Percentiles rank a stretch among this genome's conserved stretches.
These are phyloP conservation scores for Dolichoris vasculosae DNA, from an alignment of 1,140 invertebrate species.

Conservation along the genomic window DNA sequence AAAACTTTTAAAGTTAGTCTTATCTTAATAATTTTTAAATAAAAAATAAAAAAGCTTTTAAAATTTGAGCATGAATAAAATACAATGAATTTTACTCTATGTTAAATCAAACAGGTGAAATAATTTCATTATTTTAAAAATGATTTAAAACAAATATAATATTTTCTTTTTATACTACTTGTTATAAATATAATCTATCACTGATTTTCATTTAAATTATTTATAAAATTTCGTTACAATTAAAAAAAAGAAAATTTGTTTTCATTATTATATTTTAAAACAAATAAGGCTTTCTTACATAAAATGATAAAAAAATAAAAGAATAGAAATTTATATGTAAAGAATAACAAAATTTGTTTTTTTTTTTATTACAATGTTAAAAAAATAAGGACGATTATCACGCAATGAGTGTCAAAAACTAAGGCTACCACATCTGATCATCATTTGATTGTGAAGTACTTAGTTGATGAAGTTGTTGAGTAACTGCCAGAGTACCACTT, in stretches of 20 bases:
- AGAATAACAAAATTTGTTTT: conserved; percentile 38
- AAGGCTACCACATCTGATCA: conserved; percentile 71
- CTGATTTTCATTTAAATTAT: conserved; percentile 33
- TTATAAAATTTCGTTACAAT: conserved; percentile 38
- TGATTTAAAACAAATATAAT: conserved; percentile 38
- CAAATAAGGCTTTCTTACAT: conserved; percentile 39
- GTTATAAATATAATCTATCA: conserved; percentile 47
- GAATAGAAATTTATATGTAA: conserved; percentile 42
- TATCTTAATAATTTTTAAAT: conserved; percentile 12
- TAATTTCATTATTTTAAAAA: neutral
- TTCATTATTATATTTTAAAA: conserved; percentile 35
- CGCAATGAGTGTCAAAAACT: conserved; percentile 49
- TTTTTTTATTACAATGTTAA: conserved; percentile 43
- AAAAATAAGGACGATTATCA: conserved; percentile 32
- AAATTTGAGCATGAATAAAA: conserved; percentile 29
- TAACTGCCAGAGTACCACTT: conserved; percentile 80
- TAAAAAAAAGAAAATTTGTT: conserved; percentile 36
- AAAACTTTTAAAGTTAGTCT: conserved; percentile 32
- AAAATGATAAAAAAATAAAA: conserved; percentile 45
- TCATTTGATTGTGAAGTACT: conserved; percentile 72
- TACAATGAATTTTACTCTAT: conserved; percentile 4
- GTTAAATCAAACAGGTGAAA: conserved; percentile 30
- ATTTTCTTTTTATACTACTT: conserved; percentile 32
- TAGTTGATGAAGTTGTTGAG: conserved; percentile 80
- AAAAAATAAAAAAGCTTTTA: conserved; percentile 23